Base-by-base conservation (phyloP, 2,888 invertebrate genomes). In the Coremacera marginata region DNA sequence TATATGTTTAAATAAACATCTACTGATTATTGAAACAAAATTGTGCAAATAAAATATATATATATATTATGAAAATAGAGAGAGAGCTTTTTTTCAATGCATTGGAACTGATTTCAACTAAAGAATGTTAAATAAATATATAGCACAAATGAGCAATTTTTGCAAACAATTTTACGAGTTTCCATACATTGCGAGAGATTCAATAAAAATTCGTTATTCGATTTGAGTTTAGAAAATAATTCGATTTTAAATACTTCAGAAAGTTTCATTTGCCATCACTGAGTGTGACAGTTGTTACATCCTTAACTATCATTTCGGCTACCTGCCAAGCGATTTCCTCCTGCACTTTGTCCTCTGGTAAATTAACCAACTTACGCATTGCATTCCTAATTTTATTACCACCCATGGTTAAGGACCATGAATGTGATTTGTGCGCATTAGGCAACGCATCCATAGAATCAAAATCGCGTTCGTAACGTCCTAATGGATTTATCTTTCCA, bases 271-370 rank as follows among this genome's bases (percentile, higher is more conserved):
- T 63, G 16, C 49, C 70, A 22, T 65, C 71, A 31, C 76, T 77
- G 49, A 87, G 80, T 16, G 97, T 97, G 85, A 97, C 92, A 88
- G 93, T 95, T 60, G 97, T 97, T 78, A 98, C 95, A 91, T 98
- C 98, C 89, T 95, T 96, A 62, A 98, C 94, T 86, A 98, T 98
- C 95, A 97, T 97, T 90, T 97, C 96, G 34, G 98, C 98, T 81
- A 98, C 95, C 91, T 97, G 96, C 95, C 98, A 96, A 5, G 98
- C 98, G 92, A 98, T 94, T 89, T 98, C 98, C 90, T 98, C 98
- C 90, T 98, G 95, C 68, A 94, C 94, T 91, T 95, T 95, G 84
- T 96, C 94, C 86, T 96, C 95, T 74, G 94, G 95, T 83, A 94
- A 92, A 90, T 95, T 94, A 78, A 96, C 95, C 87, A 96, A 92